Evolutionary conservation across 2,113 vertebrate species (phyloP), one percentile per base, ranked within the genome.

Genomic region (Anolis carolinensis): DNA sequence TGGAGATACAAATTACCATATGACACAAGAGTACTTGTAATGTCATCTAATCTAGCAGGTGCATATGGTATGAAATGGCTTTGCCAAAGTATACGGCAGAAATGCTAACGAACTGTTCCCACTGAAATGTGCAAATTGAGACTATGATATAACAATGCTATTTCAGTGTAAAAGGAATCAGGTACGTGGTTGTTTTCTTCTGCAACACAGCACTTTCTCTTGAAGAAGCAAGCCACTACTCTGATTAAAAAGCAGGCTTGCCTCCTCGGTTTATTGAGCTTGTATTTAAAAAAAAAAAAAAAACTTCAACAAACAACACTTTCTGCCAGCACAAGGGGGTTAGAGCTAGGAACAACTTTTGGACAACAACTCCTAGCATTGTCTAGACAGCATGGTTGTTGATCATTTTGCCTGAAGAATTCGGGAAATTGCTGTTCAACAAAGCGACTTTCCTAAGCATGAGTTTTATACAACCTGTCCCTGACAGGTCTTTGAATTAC

Each of bases 31-130:
- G 85, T 50, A 20, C 84, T 88, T 90, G 52, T 83, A 89, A 89
- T 73, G 44, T 72, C 71, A 89, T 5, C 36, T 90, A 2, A 59
- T 78, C 21, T 39, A 79, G 16, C 30, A 89, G 84, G 63, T 59
- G 62, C 13, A 82, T 89, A 48, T 89, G 11, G 77, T 90, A 63
- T 73, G 62, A 82, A 91, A 48, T 27, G 83, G 70, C 2, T 0
- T 67, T 87, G 86, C 76, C n/a, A 75, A 89, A 71, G 67, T 89
- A 83, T 50, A 32, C 0, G 71, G 25, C 27, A 91, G 83, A 90
- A 72, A 89, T 67, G 73, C 63, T 81, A 81, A 68, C n/a, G 1
- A 67, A 55, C 70, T 73, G 44, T 34, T 52, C 62, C 20, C 34
- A 63, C 27, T 39, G 34, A 25, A 23, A 62, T 30, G 16, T 83